Evolutionary conservation across 2,888 invertebrate species (phyloP), one percentile per base, ranked within the genome.

Genomic region (Plebejus melissa): DNA sequence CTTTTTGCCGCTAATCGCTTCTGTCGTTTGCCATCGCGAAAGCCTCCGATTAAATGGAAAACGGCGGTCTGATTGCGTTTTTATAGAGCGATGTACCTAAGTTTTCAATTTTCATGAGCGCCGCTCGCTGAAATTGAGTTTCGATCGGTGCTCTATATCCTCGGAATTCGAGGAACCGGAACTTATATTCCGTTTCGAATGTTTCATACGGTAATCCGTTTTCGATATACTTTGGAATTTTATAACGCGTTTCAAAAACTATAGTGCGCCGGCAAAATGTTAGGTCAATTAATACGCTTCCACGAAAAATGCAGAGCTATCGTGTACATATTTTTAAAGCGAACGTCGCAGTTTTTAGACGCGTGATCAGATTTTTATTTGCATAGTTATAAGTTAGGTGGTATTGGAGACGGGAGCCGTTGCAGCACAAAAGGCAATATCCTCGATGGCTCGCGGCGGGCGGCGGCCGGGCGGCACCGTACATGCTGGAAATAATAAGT

Each of bases 401-500:
- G 46, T 50, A 41, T 46, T 28, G 50, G 50, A 72, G 28, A 54
- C 22, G 71, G 41, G 72, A 46, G 71, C 28, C 71, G 7, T 71
- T 46, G 46, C 72, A 72, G 46, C 72, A 72, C 32, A 54, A 72
- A 72, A 72, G 72, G 54, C 72, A 72, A 72, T 72, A 72, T 72
- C 72, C 72, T 72, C 46, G 36, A 65, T 46, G 71, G 71, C 71
- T 41, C 46, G 71, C 72, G 50, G 46, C 46, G 50, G 22, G 46
- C 50, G 28, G 11, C 46, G 46, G 50, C 71, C 22, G 22, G 22
- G 22, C 22, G 71, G 13, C 32, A 54, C 16, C 7, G 72, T 54
- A 54, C 72, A 72, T 72, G 72, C 16, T 72, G 50, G 32, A 72
- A 72, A 72, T 72, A 72, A 72, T 72, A 72, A 72, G 72, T 46